Base-by-base conservation (phyloP, 37 sponge, comb jelly and placozoan species). In the Agelas oroides region DNA sequence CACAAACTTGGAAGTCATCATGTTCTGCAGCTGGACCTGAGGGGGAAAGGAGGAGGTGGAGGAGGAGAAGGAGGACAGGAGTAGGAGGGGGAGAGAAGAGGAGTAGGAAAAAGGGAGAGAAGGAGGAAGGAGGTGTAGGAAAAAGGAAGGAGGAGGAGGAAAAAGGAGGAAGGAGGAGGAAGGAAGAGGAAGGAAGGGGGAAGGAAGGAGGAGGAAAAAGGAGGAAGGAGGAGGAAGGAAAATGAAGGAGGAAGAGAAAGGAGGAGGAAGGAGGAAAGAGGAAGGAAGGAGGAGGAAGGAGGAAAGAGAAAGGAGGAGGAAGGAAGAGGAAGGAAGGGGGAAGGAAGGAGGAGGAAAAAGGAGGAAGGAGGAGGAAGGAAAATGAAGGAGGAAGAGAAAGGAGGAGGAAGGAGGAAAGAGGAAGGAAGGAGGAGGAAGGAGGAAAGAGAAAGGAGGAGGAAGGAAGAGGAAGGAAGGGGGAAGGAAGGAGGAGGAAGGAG, bases 1-100 rank as follows among this genome's bases (percentile, higher is more conserved):
- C 54, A 99, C 96, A 90, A 92, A 97, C 76, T 99, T 99, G 74
- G 96, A 95, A 11, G 96, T 93, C 92, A 99, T 95, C 95, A 97
- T 91, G 83, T 99, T 99, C 65, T 99, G 99, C 23, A 99, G 92
- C 65, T 99, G 99, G 11, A 99, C 99, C 95, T 94, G 78, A 5
- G 60, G 25, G 17, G 35, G 17, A 27, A 69, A 34, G 21, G 35
- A 8, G 8, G 8, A 8, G 8, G 28, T 3, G 2, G 12, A 62
- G 64, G 5, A 12, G 28, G 64, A 28, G 64, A 11, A 27, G 24
- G 12, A 62, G 64, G 5, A 8, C 6, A 8, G 46, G 8, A 8
- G 46, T 3, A 8, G 46, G 8, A 8, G 8, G 46, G 46, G 46
- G 46, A 8, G 8, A 46, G 46, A 8, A 8, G 8, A 12, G 46